Base-by-base conservation (phyloP, 2,113 vertebrate species). In the Epinephelus lanceolatus region DNA sequence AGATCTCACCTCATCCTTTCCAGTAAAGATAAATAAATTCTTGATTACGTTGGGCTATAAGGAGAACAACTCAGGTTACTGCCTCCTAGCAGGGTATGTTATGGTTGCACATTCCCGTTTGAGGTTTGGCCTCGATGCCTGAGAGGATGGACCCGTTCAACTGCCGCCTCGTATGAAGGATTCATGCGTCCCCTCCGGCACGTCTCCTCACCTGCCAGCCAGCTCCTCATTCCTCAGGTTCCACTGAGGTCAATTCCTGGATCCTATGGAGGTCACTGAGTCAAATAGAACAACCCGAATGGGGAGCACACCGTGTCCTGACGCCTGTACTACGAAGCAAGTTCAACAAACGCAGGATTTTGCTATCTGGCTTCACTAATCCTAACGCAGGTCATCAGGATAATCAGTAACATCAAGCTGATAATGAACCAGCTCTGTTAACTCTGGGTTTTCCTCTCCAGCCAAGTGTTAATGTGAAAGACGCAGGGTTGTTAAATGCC, bases 201-300 rank as follows among this genome's bases (percentile, higher is more conserved):
- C 66, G 47, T 71, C 81, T 56, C 65, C 75, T 94, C 82, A 93
- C 88, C 89, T 91, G 91, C 90, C 76, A 78, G 61, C 42, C 74
- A 30, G 61, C 74, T 56, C 80, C 83, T 80, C 89, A 91, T 94
- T 92, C 87, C 70, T 75, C 33, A 62, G 81, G n/a, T 89, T 87
- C 88, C 85, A 83, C n/a, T 8, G 73, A 71, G 86, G 81, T 89
- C 86, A 91, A 57, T 2, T 14, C 21, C 83, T 5, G 37, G 83
- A 82, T 87, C 68, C 18, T 21, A 51, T 88, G 76, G 66, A 82
- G 37, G 33, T 81, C 63, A 47, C 73, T 71, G 75, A 80, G 78
- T 88, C 80, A 80, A 67, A 81, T 42, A 71, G 62, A 73, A 51
- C 40, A 63, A 19, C 3, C 18, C 4, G 60, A 78, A 78, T n/a